These are phyloP conservation scores for Mycetomoellerius zeteki DNA, from an alignment of 1,140 invertebrate genomes.

Conservation along the genomic window DNA sequence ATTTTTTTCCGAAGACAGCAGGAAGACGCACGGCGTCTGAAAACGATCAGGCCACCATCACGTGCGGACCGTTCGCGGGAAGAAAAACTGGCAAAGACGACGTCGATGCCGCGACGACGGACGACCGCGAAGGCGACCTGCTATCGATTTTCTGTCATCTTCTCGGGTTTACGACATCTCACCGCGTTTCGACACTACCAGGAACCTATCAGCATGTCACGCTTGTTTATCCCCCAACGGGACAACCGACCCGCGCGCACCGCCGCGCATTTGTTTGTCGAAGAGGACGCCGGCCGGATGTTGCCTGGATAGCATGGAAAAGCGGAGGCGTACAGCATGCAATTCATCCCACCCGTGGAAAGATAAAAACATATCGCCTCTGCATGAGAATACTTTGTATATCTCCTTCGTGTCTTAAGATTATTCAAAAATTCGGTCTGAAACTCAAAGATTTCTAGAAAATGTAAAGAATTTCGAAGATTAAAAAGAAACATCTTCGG, in stretches of 20 bases:
- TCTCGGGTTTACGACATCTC: conserved; percentile 86
- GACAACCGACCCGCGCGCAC: conserved; percentile 22
- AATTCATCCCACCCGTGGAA: not conserved
- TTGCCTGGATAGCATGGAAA: conserved; percentile 71
- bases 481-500: not conserved
- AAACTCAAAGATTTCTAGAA: not conserved
- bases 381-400: not conserved
- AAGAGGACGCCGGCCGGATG: conserved; percentile 53
- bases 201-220: conserved; percentile 82
- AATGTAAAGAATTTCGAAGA: not conserved
- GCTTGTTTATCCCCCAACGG: conserved; percentile 66
- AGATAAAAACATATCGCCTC: not conserved
- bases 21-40: conserved; percentile 80
- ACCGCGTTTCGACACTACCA: conserved; percentile 85
- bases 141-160: conserved; percentile 86
- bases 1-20: conserved; percentile 69
- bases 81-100: conserved; percentile 66
- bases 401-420: not conserved
- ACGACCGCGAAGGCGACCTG: conserved; percentile 70
- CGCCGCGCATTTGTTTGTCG: conserved; percentile 60
- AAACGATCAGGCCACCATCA: conserved; percentile 84
- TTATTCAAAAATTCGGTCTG: not conserved
- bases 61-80: not conserved
- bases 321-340: conserved; percentile 32
- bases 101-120: not conserved